Evolutionary conservation across 1,140 invertebrate genomes (phyloP), one percentile per base, ranked within the genome.

Genomic region (Cryptotermes secundus): DNA sequence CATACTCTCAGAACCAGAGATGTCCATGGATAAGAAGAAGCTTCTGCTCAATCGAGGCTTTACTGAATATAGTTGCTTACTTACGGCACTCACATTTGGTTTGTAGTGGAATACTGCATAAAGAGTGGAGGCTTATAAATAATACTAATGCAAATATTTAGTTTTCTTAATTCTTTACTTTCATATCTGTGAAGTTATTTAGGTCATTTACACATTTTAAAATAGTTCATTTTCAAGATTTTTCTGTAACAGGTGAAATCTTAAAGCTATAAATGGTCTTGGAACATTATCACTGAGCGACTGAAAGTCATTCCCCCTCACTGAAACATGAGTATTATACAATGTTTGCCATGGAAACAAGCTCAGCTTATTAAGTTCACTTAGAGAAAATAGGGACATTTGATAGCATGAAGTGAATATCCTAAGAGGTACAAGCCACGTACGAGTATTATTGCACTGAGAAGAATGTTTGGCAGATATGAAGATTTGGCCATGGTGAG

Each of bases 381-480:
- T n/a, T 72, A 82, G 81, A 82, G 81, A 45, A 82, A 82, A 45
- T 38, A 34, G 14, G 38, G 81, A 38, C 38, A 82, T 82, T 38
- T 82, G 31, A 82, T 31, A 81, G 42, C 81, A 49, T 59, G 81
- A 42, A 81, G 36, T 42, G 24, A 81, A 42, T 81, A 38, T 31
- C n/a, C 81, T 82, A 82, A 83, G 82, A 83, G 83, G 35, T 49
- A 59, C 34, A 83, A 79, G 59, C 83, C 53, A 72, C 22, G 24
- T 83, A n/a, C n/a, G n/a, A n/a, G n/a, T n/a, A 83, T 83, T 83
- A 83, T 83, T 83, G 83, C 83, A 83, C 59, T 83, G 83, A 82
- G 45, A 82, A 59, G 83, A 72, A 59, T 83, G 38, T 34, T 83
- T 34, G 59, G 83, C 59, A 83, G 35, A 83, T 12, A 36, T 83